Base-by-base conservation (phyloP, 2,113 vertebrate species). In the Calypte anna region DNA sequence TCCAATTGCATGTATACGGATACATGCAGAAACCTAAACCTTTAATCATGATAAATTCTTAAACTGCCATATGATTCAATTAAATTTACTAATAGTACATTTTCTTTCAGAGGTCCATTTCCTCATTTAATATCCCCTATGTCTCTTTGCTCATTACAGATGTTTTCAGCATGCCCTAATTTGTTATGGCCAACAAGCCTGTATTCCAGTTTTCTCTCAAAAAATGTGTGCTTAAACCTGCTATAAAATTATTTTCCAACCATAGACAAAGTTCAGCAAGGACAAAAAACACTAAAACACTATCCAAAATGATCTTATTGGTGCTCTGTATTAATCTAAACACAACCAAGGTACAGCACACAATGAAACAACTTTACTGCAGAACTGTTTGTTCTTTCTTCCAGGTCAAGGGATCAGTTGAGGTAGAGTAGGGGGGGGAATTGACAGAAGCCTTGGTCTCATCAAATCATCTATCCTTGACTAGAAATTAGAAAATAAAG, bases 381-480 rank as follows among this genome's bases (percentile, higher is more conserved):
- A 90, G 93, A 94, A 94, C 54, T 94, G 89, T 89, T 91, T 96
- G 93, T 95, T 96, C 96, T 87, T 95, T 93, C 69, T 92, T 78
- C 96, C 69, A 96, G 62, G n/a, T 70, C 85, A 86, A 88, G 83
- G 90, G 72, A 92, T 93, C 91, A 93, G 64, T 72, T 95, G 92
- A 95, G 94, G 94, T 61, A 96, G 86, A 90, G 77, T 50, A 61
- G n/a, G 25, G 27, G 64, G 51, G 59, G 69, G 66, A 74, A 63
- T 94, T 96, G 54, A 95, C 43, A 89, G 88, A 96, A 86, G 81
- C 63, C 73, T 84, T 94, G 82, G 80, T 96, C 92, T 96, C 91
- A 94, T 95, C 96, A 96, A 96, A 93, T 81, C 66, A 93, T 96
- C 89, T 94, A 72, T 94, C 93, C 96, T 97, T 90, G 90, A 67